phyloP scores from a whole-genome alignment of 2,888 invertebrate genomes.

The Rosalia funebris region DNA sequence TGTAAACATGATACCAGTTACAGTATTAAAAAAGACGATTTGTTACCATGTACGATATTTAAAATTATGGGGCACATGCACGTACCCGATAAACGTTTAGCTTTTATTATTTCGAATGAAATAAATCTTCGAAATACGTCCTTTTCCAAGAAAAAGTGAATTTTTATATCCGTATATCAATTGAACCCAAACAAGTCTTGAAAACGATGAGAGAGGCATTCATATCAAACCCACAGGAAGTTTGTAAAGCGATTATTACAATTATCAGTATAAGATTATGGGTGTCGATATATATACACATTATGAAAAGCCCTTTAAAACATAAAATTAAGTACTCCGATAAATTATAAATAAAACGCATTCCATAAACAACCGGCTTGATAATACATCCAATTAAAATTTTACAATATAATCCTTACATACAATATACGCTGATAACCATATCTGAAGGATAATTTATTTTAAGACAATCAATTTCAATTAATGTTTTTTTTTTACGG shows the following conservation, averaged over 20 bases:
- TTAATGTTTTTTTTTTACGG: slow-evolving; percentile 36
- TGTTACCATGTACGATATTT: not conserved
- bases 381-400: slow-evolving; percentile 14
- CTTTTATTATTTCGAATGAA: not conserved
- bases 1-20: slow-evolving; percentile 19
- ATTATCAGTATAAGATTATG: slow-evolving; percentile 46
- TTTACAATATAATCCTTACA: slow-evolving; percentile 17
- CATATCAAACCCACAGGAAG: slow-evolving; percentile 44
- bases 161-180: slow-evolving; percentile 31
- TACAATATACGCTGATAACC: slow-evolving; percentile 21
- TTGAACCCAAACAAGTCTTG: slow-evolving; percentile 36
- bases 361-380: not conserved
- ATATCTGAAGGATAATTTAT: slow-evolving; percentile 33
- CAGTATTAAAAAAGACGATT: slow-evolving; percentile 1
- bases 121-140: not conserved
- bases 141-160: slow-evolving; percentile 10
- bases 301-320: slow-evolving; percentile 17
- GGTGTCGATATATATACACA: slow-evolving; percentile 35
- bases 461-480: slow-evolving; percentile 40
- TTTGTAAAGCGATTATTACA: slow-evolving; percentile 45
- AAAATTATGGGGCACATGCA: not conserved
- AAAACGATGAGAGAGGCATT: slow-evolving; percentile 31
- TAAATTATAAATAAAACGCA: slow-evolving; percentile 9
- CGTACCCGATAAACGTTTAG: not conserved
- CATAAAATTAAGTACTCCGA: slow-evolving; percentile 19